These are phyloP conservation scores for Sanderia malayensis DNA, from an alignment of 30 jellyfish, hydroid and myxozoan species.

Conservation along the genomic window DNA sequence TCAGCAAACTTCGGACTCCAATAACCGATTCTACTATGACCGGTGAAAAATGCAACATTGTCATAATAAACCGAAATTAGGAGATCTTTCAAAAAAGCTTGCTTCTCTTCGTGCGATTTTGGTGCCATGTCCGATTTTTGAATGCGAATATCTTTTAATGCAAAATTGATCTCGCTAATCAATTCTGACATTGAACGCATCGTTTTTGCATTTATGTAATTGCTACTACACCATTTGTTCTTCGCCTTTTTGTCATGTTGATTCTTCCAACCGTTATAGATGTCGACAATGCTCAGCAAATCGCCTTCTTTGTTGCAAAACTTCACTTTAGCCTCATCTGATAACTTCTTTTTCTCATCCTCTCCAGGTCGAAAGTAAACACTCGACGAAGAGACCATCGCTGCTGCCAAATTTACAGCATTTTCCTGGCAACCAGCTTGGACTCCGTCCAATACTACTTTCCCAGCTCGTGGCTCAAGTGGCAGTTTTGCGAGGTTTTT, in stretches of 20 bases:
- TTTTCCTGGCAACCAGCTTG: conserved; percentile 41
- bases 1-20: conserved; percentile 21
- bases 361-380: conserved; percentile 60
- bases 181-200: conserved; percentile 42
- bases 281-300: conserved; percentile 39
- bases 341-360: conserved; percentile 47
- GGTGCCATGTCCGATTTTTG: no score
- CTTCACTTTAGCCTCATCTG: conserved; percentile 47
- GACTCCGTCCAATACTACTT: conserved; percentile 38
- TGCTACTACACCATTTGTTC: conserved; percentile 50
- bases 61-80: conserved; percentile 18
- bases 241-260: conserved; percentile 5
- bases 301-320: conserved; percentile 60
- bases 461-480: conserved; percentile 60
- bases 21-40: conserved; percentile 56
- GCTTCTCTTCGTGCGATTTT: no score
- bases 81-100: conserved; percentile 2
- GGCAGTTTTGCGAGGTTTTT: conserved; percentile 45
- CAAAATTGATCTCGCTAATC: conserved; percentile 16
- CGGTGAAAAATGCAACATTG: conserved; percentile 51
- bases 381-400: conserved; percentile 45
- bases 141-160: conserved; percentile 6
- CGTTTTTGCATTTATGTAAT: conserved; percentile 60
- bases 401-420: conserved; percentile 49
- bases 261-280: conserved; percentile 50